Evolutionary conservation across 2,797 vertebrate species (phyloP), one percentile per base, ranked within the genome.

Genomic region (Falco cherrug): DNA sequence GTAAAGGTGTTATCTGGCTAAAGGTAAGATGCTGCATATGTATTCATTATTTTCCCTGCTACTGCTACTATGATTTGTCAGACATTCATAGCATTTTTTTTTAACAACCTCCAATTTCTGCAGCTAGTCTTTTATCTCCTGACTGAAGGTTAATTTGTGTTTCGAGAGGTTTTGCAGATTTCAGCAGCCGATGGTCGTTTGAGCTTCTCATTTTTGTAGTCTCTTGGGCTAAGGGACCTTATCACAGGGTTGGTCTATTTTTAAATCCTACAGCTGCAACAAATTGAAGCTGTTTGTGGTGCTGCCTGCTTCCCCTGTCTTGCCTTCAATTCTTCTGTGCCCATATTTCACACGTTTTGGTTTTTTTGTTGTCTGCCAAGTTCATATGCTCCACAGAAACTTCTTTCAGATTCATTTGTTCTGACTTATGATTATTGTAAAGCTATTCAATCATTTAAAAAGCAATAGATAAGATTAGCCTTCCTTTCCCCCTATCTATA

Each of bases 121-220:
- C 77, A 71, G 80, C 85, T 80, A 71, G 70, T 88, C 92, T 96
- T 95, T 97, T 97, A 96, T 97, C 94, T 97, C 87, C 48, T 77
- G 81, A 65, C 90, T 95, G 76, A 94, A 96, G 93, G 94, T 96
- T 97, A 96, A 92, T 96, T 96, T 96, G 90, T 95, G 69, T 96
- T 97, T 89, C 70, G 91, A 95, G 94, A 92, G 85, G 88, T 94
- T 95, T 82, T 93, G 90, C 83, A 90, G 95, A 89, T 96, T 97
- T 94, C 84, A 50, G 89, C 88, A 91, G 90, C 93, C 77, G 91
- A 97, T 97, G 96, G 91, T 97, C 0, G 70, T 57, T 78, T 78
- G 78, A 91, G 75, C 90, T 86, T 91, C 91, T 88, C 47, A 7
- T 94, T 95, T 94, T 95, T 94, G 79, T 93, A 47, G 54, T 77